Evolutionary conservation across 2,113 vertebrate genomes (phyloP), one percentile per base, ranked within the genome.

Genomic region (Neoarius graeffei): DNA sequence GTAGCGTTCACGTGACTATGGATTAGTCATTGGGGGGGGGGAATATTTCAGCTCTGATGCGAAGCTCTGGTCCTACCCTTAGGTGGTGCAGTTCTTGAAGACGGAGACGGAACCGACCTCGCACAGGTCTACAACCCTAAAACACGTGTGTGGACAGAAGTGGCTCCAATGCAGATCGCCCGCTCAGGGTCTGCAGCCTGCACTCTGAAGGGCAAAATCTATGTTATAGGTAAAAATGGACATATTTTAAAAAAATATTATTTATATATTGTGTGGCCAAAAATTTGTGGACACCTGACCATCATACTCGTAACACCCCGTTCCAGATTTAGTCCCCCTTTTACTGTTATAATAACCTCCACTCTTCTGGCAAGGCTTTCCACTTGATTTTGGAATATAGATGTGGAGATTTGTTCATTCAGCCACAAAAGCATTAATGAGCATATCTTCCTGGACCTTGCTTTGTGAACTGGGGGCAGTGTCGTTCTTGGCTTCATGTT

Each of bases 141-240:
- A 91, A 94, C 91, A 0, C 85, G 90, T 0, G 42, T 83, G 0
- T 96, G 95, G 96, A 93, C 94, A 0, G 95, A 96, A 81, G 93
- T 95, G 0, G 93, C 96, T 0, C 93, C 95, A 1, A 96, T 96
- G 96, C 95, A 95, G 90, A 96, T 96, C 0, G 94, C 95, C n/a
- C 95, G 96, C 88, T 96, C 96, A 25, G 96, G 96, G 54, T 96
- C 96, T 7, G 96, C 95, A 10, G 95, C 95, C 62, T 96, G 96
- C 82, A 95, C 94, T 0, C 93, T 96, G 56, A 96, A 95, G 90
- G 95, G 95, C 89, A 96, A 95, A 90, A 92, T 96, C 73, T 96
- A 95, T 8, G 94, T 96, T 25, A 96, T 96, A 87, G 96, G 96
- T 96, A 90, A 89, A 42, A 82, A 83, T 82, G 5, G 30, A 50